Evolutionary conservation across 1,140 invertebrate species (phyloP).

Genomic region (Subanguina moxae): DNA sequence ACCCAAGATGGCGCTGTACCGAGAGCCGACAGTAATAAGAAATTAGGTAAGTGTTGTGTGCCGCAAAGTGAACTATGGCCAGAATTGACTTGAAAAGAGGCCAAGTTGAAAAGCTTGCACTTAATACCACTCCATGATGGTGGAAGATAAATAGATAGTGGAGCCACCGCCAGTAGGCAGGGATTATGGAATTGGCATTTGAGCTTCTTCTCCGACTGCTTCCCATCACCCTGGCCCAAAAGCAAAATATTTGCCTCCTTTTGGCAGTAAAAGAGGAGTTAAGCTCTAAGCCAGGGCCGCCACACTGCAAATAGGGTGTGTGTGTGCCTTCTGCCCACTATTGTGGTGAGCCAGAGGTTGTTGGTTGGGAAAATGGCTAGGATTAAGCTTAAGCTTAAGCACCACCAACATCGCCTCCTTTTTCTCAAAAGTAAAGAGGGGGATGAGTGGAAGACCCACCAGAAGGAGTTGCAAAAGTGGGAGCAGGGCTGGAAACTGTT

Average conservation of each 20-base stretch:
- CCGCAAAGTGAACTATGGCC: too few species aligned
- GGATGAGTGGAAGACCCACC: too few species aligned
- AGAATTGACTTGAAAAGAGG: too few species aligned
- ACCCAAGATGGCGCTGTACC: too few species aligned
- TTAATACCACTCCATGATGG: constrained; percentile 1
- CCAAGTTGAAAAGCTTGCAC: constrained; percentile 1
- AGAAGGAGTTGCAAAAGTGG: too few species aligned
- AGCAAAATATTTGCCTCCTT: too few species aligned
- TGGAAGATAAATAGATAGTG: constrained; percentile 5
- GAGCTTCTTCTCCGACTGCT: constrained; percentile 4
- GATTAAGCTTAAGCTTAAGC: constrained; percentile 9
- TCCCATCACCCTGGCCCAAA: background rate
- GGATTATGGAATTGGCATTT: constrained; percentile 7
- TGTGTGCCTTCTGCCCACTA: background rate
- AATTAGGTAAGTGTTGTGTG: too few species aligned
- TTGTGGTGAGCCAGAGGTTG: constrained; percentile 1
- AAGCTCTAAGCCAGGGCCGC: constrained; percentile 1
- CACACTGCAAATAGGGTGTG: background rate
- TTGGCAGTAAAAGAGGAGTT: constrained; percentile 1
- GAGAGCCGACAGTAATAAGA: too few species aligned
- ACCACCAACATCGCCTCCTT: background rate
- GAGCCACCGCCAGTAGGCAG: background rate
- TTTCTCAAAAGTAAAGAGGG: too few species aligned
- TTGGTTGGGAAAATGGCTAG: constrained; percentile 5
- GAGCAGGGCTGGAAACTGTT: too few species aligned